These are phyloP conservation scores for Berghia stephanieae DNA, from an alignment of 1,140 invertebrate species.

Conservation along the genomic window DNA sequence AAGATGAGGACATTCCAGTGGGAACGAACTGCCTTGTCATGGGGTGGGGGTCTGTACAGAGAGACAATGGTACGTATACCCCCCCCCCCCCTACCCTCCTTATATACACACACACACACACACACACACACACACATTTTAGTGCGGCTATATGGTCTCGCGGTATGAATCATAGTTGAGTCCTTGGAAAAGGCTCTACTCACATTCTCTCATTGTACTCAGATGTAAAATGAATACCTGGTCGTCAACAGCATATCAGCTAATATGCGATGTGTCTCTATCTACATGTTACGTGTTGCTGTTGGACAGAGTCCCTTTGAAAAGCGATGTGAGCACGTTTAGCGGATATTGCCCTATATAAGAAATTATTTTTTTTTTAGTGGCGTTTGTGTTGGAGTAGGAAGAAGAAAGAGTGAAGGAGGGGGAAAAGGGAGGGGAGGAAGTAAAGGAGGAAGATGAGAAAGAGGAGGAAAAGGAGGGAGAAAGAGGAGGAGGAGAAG, in stretches of 20 bases:
- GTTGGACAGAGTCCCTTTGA: too few relatives aligned
- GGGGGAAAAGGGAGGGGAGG: background rate
- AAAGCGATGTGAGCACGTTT: background rate
- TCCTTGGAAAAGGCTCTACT: too few relatives aligned
- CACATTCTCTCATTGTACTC: too few relatives aligned
- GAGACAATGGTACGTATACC: background rate
- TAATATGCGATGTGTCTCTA: too few relatives aligned
- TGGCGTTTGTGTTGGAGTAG: background rate
- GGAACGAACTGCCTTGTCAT: background rate
- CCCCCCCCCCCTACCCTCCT: background rate
- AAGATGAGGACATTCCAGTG: background rate
- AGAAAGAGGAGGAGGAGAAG: background rate
- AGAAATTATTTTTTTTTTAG: background rate
- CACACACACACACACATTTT: slow-evolving; percentile 3
- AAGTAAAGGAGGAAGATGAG: background rate
- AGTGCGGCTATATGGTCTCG: too few relatives aligned
- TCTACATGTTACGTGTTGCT: too few relatives aligned
- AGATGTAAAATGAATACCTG: too few relatives aligned
- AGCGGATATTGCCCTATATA: background rate
- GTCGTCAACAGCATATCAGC: too few relatives aligned
- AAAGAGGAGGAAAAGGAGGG: too few relatives aligned
- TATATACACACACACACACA: slow-evolving; percentile 14
- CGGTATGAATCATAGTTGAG: too few relatives aligned
- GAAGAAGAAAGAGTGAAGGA: background rate
- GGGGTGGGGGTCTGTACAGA: slow-evolving; percentile 22